Base-by-base conservation (phyloP, 2,888 invertebrate species). In the Sarcophaga rosellei region DNA sequence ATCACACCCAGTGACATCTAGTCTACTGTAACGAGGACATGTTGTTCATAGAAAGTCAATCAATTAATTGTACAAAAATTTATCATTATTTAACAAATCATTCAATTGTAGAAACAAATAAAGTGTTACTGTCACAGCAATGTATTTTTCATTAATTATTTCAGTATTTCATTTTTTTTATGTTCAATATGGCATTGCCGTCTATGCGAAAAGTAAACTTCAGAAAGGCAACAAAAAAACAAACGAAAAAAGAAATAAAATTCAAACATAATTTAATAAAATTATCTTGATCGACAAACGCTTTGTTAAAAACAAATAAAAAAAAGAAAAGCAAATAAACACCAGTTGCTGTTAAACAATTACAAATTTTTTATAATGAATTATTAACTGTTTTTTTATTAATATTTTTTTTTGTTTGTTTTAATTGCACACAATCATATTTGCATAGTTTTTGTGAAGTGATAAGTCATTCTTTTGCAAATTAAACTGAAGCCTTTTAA, bases 271-370 rank as follows among this genome's bases (percentile, higher is more conserved):
- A 53, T 53, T 53, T 53, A 53, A 66, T 45, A 74, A 72, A 72
- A 66, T 76, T 78, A 83, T 78, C 63, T 74, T 74, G 74, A 84
- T 83, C 69, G 44, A 72, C 65, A 70, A 23, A 72, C 59, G 63
- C 63, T 74, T 83, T 61, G 69, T 59, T 12, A 66, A 47, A 65
- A 72, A 63, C 20, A 63, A 63, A 35, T 44, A 35, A 65, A 23
- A 11, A 35, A 66, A 44, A 45, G 11, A 70, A 72, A 65, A 72
- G 72, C 57, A 70, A 25, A 72, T 65, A 77, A 82, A 77, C 63
- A 66, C 65, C 59, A 82, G 59, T 76, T 65, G 65, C 63, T 63
- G 69, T 62, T 79, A 25, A 83, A 69, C 77, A 83, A 78, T 68
- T 57, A 15, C 2, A 68, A 2, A 35, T 25, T 68, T 70, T 59